phyloP scores from a whole-genome alignment of 2,888 invertebrate species.

The Entomobrya multifasciata region DNA sequence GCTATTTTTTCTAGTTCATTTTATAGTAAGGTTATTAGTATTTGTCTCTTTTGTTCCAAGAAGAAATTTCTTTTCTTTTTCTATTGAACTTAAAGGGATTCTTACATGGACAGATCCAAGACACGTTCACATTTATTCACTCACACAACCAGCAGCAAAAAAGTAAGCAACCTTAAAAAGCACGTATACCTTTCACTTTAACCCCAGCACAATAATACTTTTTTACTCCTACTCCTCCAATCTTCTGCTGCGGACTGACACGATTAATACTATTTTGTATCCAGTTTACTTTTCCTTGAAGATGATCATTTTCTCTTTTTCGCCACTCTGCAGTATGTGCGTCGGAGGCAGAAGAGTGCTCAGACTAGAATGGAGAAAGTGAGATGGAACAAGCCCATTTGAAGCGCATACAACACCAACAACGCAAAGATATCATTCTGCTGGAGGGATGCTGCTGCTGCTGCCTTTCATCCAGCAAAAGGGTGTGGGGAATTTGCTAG shows the following conservation, averaged over 20 bases:
- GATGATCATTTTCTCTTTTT: conserved; percentile 34
- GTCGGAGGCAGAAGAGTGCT: neutral
- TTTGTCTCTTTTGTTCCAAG: conserved; percentile 4
- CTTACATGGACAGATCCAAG: conserved; percentile 15
- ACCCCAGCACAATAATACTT: neutral
- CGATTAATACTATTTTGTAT: conserved; percentile 56
- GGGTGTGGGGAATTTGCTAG: neutral
- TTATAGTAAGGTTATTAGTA: conserved; percentile 5
- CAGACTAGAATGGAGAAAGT: too few species aligned
- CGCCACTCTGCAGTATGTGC: neutral
- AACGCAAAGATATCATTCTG: conserved; percentile 54
- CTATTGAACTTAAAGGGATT: conserved; percentile 5
- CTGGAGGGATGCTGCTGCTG: conserved; percentile 39
- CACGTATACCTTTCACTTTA: conserved; percentile 3
- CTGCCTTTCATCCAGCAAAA: conserved; percentile 35
- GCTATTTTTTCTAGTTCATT: neutral
- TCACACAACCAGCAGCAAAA: conserved; percentile 29
- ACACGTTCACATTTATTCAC: conserved; percentile 61
- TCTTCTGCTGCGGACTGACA: conserved; percentile 52
- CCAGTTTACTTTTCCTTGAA: conserved; percentile 47
- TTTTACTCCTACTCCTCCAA: conserved; percentile 19
- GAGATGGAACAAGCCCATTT: too few species aligned
- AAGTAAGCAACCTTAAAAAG: neutral
- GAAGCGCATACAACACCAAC: conserved; percentile 23
- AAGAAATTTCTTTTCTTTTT: neutral